phyloP scores from a whole-genome alignment of 2,888 invertebrate species.

The Alviniconcha strummeri region DNA sequence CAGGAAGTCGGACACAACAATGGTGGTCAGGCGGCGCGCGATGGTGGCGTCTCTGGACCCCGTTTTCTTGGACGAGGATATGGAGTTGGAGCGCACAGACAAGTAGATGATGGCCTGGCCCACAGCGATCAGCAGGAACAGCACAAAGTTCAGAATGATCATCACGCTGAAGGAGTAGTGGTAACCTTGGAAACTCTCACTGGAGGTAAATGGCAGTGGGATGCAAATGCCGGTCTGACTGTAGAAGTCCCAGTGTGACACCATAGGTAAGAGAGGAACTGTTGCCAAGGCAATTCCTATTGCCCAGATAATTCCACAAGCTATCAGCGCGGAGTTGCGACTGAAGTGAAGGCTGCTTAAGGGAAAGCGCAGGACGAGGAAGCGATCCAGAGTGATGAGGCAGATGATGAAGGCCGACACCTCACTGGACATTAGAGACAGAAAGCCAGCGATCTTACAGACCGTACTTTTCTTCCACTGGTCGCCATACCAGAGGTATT shows the following conservation, averaged over 20 bases:
- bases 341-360: slow-evolving; percentile 68
- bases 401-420: slow-evolving; percentile 79
- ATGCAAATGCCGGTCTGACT: slow-evolving; percentile 66
- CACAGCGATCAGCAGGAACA: slow-evolving; percentile 65
- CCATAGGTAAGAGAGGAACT: slow-evolving; percentile 62
- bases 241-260: slow-evolving; percentile 56
- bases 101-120: slow-evolving; percentile 68
- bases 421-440: slow-evolving; percentile 75
- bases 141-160: slow-evolving; percentile 47
- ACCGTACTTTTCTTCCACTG: slow-evolving; percentile 47
- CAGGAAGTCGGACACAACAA: slow-evolving; percentile 16
- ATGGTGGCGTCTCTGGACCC: slow-evolving; percentile 6
- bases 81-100: slow-evolving; percentile 41
- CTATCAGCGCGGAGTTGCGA: slow-evolving; percentile 47
- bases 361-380: slow-evolving; percentile 79
- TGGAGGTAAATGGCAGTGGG: slow-evolving; percentile 66
- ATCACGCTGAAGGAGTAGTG: slow-evolving; percentile 62
- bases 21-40: slow-evolving; percentile 26
- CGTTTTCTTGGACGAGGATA: background rate
- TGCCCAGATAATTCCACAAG: slow-evolving; percentile 57
- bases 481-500: slow-evolving; percentile 49
- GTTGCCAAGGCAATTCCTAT: slow-evolving; percentile 56
- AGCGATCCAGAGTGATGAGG: slow-evolving; percentile 80
- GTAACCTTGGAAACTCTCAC: slow-evolving; percentile 66
- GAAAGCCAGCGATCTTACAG: slow-evolving; percentile 52